These are phyloP conservation scores for Drosophila kikkawai DNA, from an alignment of 1,140 invertebrate genomes.

Conservation along the genomic window DNA sequence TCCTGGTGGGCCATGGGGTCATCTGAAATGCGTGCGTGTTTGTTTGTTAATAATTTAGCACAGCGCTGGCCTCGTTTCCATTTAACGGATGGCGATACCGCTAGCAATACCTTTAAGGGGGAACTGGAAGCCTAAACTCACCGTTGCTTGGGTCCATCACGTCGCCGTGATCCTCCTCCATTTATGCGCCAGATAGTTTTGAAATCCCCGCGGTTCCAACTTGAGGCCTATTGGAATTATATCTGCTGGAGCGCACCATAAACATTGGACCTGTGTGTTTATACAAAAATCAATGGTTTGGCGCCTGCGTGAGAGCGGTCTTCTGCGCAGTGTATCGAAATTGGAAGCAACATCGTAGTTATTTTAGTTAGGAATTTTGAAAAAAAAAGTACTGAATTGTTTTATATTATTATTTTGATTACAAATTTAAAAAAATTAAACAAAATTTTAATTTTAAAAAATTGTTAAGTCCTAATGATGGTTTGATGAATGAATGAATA, in stretches of 20 bases:
- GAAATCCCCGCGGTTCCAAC: conserved; percentile 14
- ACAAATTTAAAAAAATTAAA: too few relatives aligned
- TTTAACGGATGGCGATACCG: neutral
- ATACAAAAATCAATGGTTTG: conserved; percentile 43
- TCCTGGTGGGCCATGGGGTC: conserved; percentile 29
- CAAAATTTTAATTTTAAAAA: too few relatives aligned
- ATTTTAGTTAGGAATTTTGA: too few relatives aligned
- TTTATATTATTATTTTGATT: too few relatives aligned
- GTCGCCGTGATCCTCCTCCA: conserved; percentile 39
- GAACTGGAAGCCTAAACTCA: conserved; percentile 4
- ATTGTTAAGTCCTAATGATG: too few relatives aligned
- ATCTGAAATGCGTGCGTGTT: conserved; percentile 22
- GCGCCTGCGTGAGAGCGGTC: conserved; percentile 23
- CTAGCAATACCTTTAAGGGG: neutral
- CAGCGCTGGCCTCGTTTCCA: neutral
- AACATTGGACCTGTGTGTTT: conserved; percentile 45
- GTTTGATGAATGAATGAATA: too few relatives aligned
- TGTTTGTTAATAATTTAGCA: conserved; percentile 17
- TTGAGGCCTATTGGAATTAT: conserved; percentile 14
- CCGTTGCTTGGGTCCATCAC: conserved; percentile 19
- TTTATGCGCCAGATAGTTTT: conserved; percentile 29
- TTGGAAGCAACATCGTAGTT: neutral
- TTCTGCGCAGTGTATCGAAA: neutral
- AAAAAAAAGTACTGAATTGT: too few relatives aligned
- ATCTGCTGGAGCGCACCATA: conserved; percentile 30